Conservation (phyloP, 2,888 invertebrate genomes). For the Tortricodes alternella region DNA sequence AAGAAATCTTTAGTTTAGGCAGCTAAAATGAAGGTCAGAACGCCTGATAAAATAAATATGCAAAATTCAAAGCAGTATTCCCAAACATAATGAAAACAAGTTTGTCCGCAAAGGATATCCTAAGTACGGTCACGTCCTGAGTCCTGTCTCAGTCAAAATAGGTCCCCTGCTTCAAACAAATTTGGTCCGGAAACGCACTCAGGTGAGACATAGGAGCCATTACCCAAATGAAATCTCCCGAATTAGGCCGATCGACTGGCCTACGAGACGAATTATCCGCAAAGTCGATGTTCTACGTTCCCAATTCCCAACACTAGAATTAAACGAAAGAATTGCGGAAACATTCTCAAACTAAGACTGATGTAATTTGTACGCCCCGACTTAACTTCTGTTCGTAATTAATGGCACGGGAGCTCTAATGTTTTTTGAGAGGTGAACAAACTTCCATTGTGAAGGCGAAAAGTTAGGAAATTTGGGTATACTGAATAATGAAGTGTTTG, state of each 20-base stretch:
- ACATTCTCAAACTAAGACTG: conserved; percentile 63
- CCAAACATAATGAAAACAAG: conserved; percentile 21
- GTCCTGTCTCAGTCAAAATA: conserved; percentile 18
- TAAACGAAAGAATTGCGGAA: conserved; percentile 58
- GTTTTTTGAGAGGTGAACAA: conserved; percentile 44
- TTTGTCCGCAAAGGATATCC: conserved; percentile 21
- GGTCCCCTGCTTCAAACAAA: conserved; percentile 48
- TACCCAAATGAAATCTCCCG: conserved; percentile 60
- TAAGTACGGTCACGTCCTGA: conserved; percentile 25
- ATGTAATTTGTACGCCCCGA: conserved; percentile 63
- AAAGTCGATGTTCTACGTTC: conserved; percentile 56
- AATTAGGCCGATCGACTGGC: conserved; percentile 68
- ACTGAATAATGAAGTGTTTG: conserved; percentile 48
- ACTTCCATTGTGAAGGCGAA: conserved; percentile 26
- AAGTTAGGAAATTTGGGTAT: conserved; percentile 33
- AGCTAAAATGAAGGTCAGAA: too few species aligned
- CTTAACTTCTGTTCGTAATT: conserved; percentile 61
- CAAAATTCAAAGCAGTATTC: neutral
- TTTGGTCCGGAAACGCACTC: conserved; percentile 54
- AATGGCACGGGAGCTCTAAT: conserved; percentile 57
- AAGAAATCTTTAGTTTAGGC: too few species aligned
- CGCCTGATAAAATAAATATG: neutral
- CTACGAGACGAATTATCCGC: conserved; percentile 62
- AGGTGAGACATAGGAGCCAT: conserved; percentile 69
- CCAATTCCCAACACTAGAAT: conserved; percentile 48